Evolutionary conservation across 2,113 vertebrate species (phyloP), one percentile per base, ranked within the genome.

Genomic region (Athene noctua): DNA sequence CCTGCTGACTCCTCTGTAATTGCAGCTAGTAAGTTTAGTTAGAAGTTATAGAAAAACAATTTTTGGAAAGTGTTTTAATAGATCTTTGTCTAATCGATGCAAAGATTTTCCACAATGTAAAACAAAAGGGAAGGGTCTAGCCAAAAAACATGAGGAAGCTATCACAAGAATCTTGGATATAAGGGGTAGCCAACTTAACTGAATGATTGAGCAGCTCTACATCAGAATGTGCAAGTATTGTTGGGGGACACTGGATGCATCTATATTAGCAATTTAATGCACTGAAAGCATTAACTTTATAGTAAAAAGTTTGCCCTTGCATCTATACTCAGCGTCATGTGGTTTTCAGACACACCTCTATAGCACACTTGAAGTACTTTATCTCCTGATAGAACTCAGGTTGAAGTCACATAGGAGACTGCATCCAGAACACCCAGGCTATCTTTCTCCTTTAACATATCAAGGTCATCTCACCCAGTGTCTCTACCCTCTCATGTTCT

Each of bases 271-370:
- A 67, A 32, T 80, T 49, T n/a, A 73, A 59, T 49, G 44, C 25
- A 49, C 44, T 27, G 6, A 63, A 58, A 16, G 32, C 11, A 71
- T 67, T 66, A 2, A 25, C 51, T 86, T 80, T 51, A 14, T 13
- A 83, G 47, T 10, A 58, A n/a, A 72, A 67, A 27, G 6, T 57
- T 65, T 61, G 44, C 4, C 2, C 57, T 47, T 47, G 30, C 27
- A 52, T 20, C 29, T 44, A 1, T 20, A 23, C 13, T 44, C 2
- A 2, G 11, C 27, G 26, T 46, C 55, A 59, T 0, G 0, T 26
- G 23, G 26, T 74, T 89, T 62, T 26, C 62, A 65, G 78, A 46
- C 46, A 73, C 21, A 44, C 11, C 11, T 38, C 46, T 13, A 38
- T 38, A 38, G 46, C 51, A 70, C 21, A 25, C 25, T 7, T n/a